Evolutionary conservation across 1,140 invertebrate genomes (phyloP).

Genomic region (Drosophila arawakana): DNA sequence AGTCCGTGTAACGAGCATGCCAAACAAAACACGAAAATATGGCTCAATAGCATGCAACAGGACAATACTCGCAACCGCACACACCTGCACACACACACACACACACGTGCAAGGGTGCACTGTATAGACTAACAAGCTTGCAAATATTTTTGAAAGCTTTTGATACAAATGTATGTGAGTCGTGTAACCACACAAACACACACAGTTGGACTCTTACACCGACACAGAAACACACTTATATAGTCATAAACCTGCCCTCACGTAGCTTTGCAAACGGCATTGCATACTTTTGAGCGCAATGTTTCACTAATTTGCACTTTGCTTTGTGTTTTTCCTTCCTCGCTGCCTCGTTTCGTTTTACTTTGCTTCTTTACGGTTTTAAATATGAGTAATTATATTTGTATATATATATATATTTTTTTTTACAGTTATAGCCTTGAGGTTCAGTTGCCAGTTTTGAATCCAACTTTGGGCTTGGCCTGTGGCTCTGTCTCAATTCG

Average conservation of each 20-base stretch:
- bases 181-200: conserved; percentile 25
- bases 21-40: conserved; percentile 74
- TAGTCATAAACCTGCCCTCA: conserved; percentile 13
- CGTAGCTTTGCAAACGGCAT: conserved; percentile 31
- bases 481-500: conserved; percentile 6
- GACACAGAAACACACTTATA: background rate
- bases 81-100: conserved; percentile 24
- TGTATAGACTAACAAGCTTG: conserved; percentile 72
- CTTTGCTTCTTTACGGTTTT: conserved; percentile 68
- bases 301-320: conserved; percentile 79
- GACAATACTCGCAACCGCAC: conserved; percentile 48
- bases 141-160: conserved; percentile 81
- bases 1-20: conserved; percentile 56
- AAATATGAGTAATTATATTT: conserved; percentile 78
- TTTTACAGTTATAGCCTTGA: conserved; percentile 52
- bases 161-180: conserved; percentile 75
- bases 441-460: conserved; percentile 4
- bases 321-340: conserved; percentile 51
- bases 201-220: conserved; percentile 24
- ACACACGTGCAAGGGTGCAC: conserved; percentile 50
- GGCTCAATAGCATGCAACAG: conserved; percentile 81
- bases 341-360: conserved; percentile 13
- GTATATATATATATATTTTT: conserved; percentile 16
- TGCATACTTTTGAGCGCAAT: conserved; percentile 62
- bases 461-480: conserved; percentile 1